Percentiles rank a stretch among this genome's conserved stretches.
Evolutionary conservation across 1,140 invertebrate species (phyloP).

Genomic region (Zaprionus africanus): DNA sequence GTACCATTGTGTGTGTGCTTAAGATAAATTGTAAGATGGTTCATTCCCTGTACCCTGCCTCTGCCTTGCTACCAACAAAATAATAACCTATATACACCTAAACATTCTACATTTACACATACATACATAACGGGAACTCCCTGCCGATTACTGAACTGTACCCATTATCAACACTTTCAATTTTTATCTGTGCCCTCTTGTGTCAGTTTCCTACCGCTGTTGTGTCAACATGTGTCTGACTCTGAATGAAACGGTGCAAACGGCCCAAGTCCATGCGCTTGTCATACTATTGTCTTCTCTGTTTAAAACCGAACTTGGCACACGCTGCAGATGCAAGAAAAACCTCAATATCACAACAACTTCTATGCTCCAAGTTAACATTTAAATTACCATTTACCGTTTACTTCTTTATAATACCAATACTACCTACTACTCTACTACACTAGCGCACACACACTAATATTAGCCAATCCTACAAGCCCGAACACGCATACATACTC

Average conservation of each 20-base stretch:
- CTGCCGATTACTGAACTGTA: not conserved
- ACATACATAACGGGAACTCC: not conserved
- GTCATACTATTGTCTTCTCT: not conserved
- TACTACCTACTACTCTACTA: not conserved
- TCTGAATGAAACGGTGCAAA: slow-evolving; percentile 21
- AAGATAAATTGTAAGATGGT: not conserved
- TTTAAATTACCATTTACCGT: not conserved
- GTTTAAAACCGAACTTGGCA: not conserved
- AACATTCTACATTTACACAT: slow-evolving; percentile 1
- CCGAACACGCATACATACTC: slow-evolving; percentile 16
- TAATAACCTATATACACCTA: not conserved
- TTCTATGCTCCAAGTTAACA: not conserved
- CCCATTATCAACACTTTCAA: not conserved
- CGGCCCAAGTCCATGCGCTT: slow-evolving; percentile 9
- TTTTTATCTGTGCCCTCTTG: slow-evolving; percentile 20
- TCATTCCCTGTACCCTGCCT: not conserved
- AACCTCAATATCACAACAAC: not conserved
- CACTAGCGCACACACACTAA: slow-evolving; percentile 9
- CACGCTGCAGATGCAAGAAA: not conserved
- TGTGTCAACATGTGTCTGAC: slow-evolving; percentile 25
- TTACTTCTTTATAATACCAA: not conserved
- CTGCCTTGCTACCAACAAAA: not conserved
- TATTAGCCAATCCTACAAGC: not conserved
- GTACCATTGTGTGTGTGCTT: slow-evolving; percentile 18
- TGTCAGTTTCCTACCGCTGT: slow-evolving; percentile 27